These are phyloP conservation scores for Rhabdomys dilectus DNA, from an alignment of 2,113 vertebrate genomes.

Conservation along the genomic window DNA sequence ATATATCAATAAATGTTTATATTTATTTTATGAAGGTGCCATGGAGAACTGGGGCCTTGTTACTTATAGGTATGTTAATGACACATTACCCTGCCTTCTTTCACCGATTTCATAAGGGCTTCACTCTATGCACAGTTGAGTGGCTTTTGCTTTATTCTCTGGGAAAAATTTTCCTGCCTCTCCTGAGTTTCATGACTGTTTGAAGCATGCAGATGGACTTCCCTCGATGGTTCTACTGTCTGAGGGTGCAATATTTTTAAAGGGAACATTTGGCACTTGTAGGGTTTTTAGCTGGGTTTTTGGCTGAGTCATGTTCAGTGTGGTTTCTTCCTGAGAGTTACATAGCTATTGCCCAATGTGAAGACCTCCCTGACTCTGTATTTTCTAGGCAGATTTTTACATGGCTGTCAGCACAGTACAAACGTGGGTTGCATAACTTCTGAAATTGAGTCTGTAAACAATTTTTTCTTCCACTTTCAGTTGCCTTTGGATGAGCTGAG, in stretches of 20 bases:
- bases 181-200: neutral
- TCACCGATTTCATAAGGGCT: constrained; percentile 48
- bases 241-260: constrained; percentile 59
- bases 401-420: constrained; percentile 59
- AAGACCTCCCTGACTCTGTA: constrained; percentile 41
- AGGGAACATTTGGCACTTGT: constrained; percentile 74
- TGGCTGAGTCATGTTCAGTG: constrained; percentile 58
- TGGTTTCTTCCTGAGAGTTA: constrained; percentile 44
- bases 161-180: constrained; percentile 39
- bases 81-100: constrained; percentile 62
- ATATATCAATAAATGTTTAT: constrained; percentile 85
- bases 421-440: constrained; percentile 68
- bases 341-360: constrained; percentile 58
- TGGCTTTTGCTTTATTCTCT: constrained; percentile 56
- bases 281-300: constrained; percentile 72
- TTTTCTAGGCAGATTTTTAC: constrained; percentile 68
- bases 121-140: constrained; percentile 48
- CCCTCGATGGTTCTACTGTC: neutral
- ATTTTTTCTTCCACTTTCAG: constrained; percentile 69
- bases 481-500: constrained; percentile 64
- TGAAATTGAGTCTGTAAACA: constrained; percentile 66
- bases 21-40: constrained; percentile 95
- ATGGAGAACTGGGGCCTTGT: constrained; percentile 99
- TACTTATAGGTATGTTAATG: constrained; percentile 95
- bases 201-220: constrained; percentile 62